phyloP scores from a whole-genome alignment of 92 coral and sea anemone genomes.

The Siderastrea radians region DNA sequence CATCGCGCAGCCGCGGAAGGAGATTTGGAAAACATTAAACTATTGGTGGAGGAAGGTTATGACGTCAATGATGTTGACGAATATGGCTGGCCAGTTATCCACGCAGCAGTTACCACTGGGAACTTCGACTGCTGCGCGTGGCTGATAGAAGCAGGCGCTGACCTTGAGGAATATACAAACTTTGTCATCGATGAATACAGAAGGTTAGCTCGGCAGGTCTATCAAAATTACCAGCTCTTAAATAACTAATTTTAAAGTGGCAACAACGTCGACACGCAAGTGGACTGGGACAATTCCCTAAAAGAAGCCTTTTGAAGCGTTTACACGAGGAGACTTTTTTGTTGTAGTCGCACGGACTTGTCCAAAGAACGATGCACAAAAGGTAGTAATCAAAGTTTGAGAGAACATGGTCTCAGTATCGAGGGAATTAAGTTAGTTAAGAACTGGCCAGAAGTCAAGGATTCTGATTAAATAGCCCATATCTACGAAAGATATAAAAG shows the following conservation, averaged over 20 bases:
- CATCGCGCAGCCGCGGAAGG: slow-evolving; percentile 73
- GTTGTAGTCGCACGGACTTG: not conserved
- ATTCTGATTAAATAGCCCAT: not conserved
- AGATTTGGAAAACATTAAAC: slow-evolving; percentile 34
- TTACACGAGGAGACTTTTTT: too few relatives aligned
- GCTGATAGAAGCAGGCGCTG: slow-evolving; percentile 80
- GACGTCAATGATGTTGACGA: slow-evolving; percentile 73
- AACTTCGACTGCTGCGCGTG: slow-evolving; percentile 61
- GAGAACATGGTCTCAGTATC: not conserved
- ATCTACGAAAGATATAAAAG: not conserved
- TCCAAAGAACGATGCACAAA: not conserved
- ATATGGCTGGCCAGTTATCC: slow-evolving; percentile 72
- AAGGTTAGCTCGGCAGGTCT: slow-evolving; percentile 14
- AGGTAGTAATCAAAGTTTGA: not conserved
- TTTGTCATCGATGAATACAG: slow-evolving; percentile 61
- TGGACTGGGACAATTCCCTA: not conserved
- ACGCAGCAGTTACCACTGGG: slow-evolving; percentile 66
- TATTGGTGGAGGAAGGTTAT: slow-evolving; percentile 55
- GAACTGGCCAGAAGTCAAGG: not conserved
- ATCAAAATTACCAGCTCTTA: not conserved
- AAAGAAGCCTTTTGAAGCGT: not conserved
- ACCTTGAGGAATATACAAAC: slow-evolving; percentile 61
- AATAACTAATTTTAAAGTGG: not conserved
- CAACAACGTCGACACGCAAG: not conserved
- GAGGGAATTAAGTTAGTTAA: not conserved